These are phyloP conservation scores for Venusia cambrica DNA, from an alignment of 2,888 invertebrate genomes.

Conservation along the genomic window DNA sequence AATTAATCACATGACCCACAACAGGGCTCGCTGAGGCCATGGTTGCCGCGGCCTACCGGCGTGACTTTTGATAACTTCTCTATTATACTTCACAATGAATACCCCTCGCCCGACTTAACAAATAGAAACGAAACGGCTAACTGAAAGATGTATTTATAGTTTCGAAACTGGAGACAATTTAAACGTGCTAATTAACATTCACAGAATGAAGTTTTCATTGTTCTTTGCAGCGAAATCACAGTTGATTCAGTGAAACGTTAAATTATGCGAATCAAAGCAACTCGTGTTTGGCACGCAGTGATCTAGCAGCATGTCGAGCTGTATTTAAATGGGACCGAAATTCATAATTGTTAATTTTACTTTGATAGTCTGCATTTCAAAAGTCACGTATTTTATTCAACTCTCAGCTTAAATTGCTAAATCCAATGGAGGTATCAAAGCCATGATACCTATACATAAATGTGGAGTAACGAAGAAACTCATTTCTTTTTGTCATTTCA, in stretches of 20 bases:
- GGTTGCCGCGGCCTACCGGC: constrained; percentile 22
- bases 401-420: constrained; percentile 31
- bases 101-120: constrained; percentile 30
- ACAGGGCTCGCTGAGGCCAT: constrained; percentile 50
- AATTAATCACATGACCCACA: constrained; percentile 69
- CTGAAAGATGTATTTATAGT: constrained; percentile 35
- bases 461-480: constrained; percentile 17
- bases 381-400: constrained; percentile 48
- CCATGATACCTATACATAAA: constrained; percentile 9
- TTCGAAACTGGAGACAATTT: constrained; percentile 42
- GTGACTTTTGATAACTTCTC: constrained; percentile 57
- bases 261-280: constrained; percentile 64
- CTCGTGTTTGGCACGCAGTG: constrained; percentile 52
- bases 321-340: constrained; percentile 41
- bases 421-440: constrained; percentile 27
- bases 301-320: constrained; percentile 37
- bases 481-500: constrained; percentile 20
- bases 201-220: constrained; percentile 58
- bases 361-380: constrained; percentile 40
- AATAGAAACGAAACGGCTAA: constrained; percentile 29
- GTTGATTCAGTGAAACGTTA: constrained; percentile 58
- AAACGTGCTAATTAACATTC: constrained; percentile 55
- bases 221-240: constrained; percentile 53
- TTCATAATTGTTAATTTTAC: constrained; percentile 37
- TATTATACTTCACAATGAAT: constrained; percentile 48